Evolutionary conservation across 2,888 invertebrate genomes (phyloP).

Genomic region (Mechanitis mazaeus): DNA sequence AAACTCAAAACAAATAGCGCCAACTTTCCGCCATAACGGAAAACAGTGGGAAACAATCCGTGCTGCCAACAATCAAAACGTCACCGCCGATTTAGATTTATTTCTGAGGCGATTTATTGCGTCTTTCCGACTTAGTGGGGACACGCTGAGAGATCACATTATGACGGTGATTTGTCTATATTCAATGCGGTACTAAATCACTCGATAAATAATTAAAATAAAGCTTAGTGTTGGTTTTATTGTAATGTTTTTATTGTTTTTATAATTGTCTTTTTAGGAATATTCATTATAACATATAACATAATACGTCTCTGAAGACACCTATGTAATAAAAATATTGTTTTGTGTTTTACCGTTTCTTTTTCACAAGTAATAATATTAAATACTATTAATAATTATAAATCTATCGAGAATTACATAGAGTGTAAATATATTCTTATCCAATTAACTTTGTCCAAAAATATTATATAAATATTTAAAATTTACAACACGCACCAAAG

Average conservation of each 20-base stretch:
- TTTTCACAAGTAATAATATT: no score
- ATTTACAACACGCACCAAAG: conserved; percentile 55
- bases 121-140: conserved; percentile 26
- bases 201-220: conserved; percentile 20
- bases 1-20: conserved; percentile 24
- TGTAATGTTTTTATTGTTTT: background rate
- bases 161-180: conserved; percentile 27
- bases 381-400: no score
- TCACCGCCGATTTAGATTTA: conserved; percentile 68
- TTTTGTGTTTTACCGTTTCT: no score
- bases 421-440: no score
- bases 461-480: conserved; percentile 3
- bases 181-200: conserved; percentile 22
- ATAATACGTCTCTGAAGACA: no score
- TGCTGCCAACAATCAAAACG: conserved; percentile 45
- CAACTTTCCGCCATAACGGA: conserved; percentile 33
- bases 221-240: conserved; percentile 1
- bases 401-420: no score
- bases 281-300: no score
- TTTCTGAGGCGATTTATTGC: conserved; percentile 54
- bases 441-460: background rate
- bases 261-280: background rate
- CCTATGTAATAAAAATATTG: no score
- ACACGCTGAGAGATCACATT: conserved; percentile 24
- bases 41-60: conserved; percentile 45